phyloP scores from a whole-genome alignment of 2,888 invertebrate species.

The Agriopis marginaria region DNA sequence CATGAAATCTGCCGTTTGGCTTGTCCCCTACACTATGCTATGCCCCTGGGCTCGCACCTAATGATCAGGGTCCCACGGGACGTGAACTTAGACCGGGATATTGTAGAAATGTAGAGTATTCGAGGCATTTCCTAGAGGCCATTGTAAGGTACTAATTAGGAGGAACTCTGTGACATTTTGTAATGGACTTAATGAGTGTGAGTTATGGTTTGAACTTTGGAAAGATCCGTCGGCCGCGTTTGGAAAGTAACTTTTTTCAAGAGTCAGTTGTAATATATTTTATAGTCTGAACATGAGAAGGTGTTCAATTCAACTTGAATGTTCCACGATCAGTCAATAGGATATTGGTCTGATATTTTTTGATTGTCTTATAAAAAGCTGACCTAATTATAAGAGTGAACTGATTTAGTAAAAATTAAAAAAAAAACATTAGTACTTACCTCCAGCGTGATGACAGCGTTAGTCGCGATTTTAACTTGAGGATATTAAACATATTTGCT shows the following conservation, averaged over 20 bases:
- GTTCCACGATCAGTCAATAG: no score
- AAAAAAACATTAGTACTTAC: no score
- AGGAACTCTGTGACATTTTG: conserved; percentile 54
- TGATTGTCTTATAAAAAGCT: no score
- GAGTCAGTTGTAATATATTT: no score
- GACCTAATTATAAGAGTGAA: no score
- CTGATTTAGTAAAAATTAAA: no score
- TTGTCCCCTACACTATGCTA: not conserved
- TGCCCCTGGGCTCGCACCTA: conserved; percentile 46
- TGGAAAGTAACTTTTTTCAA: not conserved
- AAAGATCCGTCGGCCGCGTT: not conserved
- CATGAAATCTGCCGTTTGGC: not conserved
- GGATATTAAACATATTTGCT: no score
- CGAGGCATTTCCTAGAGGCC: conserved; percentile 63
- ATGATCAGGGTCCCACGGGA: conserved; percentile 73
- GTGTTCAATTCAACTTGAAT: no score
- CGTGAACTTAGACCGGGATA: conserved; percentile 63
- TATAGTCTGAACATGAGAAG: no score
- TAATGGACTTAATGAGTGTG: conserved; percentile 47
- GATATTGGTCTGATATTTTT: no score
- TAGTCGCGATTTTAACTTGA: no score
- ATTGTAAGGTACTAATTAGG: conserved; percentile 42
- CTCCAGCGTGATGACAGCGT: no score
- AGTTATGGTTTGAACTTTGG: conserved; percentile 36
- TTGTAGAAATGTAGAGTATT: conserved; percentile 27